Evolutionary conservation across 2,888 invertebrate genomes (phyloP), one percentile per base, ranked within the genome.

Genomic region (Drepana falcataria): DNA sequence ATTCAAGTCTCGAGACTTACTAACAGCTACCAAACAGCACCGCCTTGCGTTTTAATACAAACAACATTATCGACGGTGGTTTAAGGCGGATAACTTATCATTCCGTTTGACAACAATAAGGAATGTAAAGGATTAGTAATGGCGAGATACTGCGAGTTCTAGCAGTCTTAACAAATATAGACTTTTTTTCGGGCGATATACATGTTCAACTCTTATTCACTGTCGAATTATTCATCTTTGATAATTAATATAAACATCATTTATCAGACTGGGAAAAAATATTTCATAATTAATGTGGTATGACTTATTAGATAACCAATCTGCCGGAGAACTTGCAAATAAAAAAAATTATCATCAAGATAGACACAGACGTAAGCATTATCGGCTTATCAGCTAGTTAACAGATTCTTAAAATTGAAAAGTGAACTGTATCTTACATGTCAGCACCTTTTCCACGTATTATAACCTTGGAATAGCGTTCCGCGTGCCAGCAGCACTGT

Each of bases 11-110:
- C 49, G 44, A 35, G 49, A 53, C 48, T 56, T 60, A 55, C 69
- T 67, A 68, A 66, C 70, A 69, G 57, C 21, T 21, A 21, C 21
- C 21, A 21, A 21, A 21, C 21, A 21, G 21, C 21, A 21, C 21
- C 21, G 21, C 21, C 21, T 21, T 21, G 21, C 21, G 21, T 21
- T 21, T 21, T 21, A 21, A 21, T 21, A 21, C 21, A 52, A 59
- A 35, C 52, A 57, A 51, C 51, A 55, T 40, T 53, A 51, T 56
- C 48, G 54, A 59, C 51, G 55, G 52, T 37, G 40, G 21, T 21
- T 55, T 55, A 54, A 64, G 64, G 64, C 64, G 61, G 61, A 60
- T 53, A 58, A 55, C 59, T 53, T 56, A n/a, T 35, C 21, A 33
- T 40, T 49, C 35, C 48, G 35, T 35, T 49, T 5, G n/a, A 4